phyloP scores from a whole-genome alignment of 2,113 vertebrate genomes.

The Paramormyrops kingsleyae region DNA sequence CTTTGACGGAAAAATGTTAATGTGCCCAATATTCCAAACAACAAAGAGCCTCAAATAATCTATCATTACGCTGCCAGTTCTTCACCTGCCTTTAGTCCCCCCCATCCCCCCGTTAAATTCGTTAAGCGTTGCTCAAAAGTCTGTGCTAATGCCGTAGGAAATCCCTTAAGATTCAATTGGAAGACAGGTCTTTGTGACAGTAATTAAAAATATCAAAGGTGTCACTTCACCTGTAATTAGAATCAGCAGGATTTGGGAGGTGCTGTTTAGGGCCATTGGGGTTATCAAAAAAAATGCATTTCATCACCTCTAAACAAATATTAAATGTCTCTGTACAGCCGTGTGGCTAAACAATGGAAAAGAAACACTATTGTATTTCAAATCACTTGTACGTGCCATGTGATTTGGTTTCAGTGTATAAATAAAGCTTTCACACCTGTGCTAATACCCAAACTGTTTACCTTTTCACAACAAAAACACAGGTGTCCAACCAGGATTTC shows the following conservation, averaged over 20 bases:
- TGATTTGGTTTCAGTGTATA: background rate
- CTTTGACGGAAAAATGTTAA: conserved; percentile 6
- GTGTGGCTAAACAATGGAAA: background rate
- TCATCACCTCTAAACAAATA: background rate
- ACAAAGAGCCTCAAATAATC: background rate
- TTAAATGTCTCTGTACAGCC: background rate
- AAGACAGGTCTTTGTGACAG: background rate
- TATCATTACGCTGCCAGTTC: background rate
- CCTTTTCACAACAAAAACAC: background rate
- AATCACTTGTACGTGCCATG: background rate
- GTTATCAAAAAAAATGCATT: background rate
- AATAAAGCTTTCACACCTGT: background rate
- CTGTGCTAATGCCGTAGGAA: background rate
- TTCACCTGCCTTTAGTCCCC: background rate
- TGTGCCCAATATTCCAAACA: background rate
- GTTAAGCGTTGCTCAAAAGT: background rate
- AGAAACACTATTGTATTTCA: background rate
- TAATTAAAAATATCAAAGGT: conserved; percentile 8
- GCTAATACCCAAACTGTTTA: background rate
- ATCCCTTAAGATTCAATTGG: background rate
- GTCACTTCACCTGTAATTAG: background rate
- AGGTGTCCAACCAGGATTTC: background rate
- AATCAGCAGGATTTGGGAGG: background rate
- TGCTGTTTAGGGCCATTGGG: background rate
- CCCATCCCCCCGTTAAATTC: background rate